phyloP scores from a whole-genome alignment of 2,797 vertebrate genomes.

The Carcharodon carcharias region DNA sequence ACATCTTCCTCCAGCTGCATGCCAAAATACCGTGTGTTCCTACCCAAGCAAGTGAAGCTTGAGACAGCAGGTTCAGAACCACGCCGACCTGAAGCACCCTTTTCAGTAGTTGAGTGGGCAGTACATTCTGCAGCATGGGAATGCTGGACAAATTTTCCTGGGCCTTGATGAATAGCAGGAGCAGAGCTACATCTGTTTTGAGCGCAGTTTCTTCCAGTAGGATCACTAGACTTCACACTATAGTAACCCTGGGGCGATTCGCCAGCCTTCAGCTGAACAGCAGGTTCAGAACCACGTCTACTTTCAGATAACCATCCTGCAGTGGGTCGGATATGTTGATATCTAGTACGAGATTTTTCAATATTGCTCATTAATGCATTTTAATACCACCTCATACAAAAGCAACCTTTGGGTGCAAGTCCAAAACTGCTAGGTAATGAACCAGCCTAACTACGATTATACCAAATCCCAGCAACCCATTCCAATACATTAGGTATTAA shows the following conservation, averaged over 20 bases:
- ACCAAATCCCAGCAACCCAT: background rate
- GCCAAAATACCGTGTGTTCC: conserved; percentile 39
- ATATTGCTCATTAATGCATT: background rate
- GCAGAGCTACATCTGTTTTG: background rate
- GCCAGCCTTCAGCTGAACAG: conserved; percentile 35
- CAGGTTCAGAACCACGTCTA: conserved; percentile 48
- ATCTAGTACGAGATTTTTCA: conserved; percentile 52
- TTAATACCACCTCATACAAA: background rate
- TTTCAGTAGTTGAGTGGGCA: background rate
- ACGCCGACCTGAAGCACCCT: background rate
- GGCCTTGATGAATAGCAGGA: background rate
- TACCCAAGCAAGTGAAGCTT: conserved; percentile 5
- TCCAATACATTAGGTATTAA: background rate
- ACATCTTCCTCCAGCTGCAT: conserved; percentile 44
- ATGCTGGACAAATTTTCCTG: background rate
- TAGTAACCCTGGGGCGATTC: conserved; percentile 39
- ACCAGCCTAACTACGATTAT: background rate
- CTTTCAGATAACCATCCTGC: conserved; percentile 38
- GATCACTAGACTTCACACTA: conserved; percentile 53
- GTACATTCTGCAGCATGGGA: too few relatives aligned
- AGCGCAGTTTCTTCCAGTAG: conserved; percentile 17
- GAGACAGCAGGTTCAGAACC: conserved; percentile 38
- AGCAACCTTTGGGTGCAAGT: background rate
- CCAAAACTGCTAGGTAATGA: background rate
- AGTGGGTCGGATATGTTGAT: conserved; percentile 55